Conservation (phyloP, 2,797 vertebrate species). For the Mionectes olivaceus region DNA sequence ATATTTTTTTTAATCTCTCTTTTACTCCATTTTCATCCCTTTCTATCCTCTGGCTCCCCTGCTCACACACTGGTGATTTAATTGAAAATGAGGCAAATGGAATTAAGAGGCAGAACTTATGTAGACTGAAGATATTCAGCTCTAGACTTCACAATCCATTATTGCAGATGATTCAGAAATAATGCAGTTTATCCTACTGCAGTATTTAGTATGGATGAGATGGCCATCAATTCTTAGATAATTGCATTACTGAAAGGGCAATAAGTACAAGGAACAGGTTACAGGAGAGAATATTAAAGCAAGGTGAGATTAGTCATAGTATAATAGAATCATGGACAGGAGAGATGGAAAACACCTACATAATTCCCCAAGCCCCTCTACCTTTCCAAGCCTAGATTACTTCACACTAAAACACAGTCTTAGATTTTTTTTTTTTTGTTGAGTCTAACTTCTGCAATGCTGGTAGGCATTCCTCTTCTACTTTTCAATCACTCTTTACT, state of each 20-base stretch:
- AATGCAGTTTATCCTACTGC: slow-evolving; percentile 17
- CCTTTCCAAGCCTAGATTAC: not conserved
- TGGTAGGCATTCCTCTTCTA: not conserved
- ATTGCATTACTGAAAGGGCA: slow-evolving; percentile 28
- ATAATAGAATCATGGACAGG: not conserved
- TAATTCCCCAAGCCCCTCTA: not conserved
- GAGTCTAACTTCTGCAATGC: not conserved
- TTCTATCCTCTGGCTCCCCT: not conserved
- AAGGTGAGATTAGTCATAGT: slow-evolving; percentile 12
- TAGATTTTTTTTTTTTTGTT: not conserved
- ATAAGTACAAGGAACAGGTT: not conserved
- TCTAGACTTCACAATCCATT: slow-evolving; percentile 2
- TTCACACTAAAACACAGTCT: not conserved
- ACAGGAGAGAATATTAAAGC: not conserved
- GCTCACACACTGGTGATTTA: not conserved
- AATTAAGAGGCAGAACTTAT: not conserved
- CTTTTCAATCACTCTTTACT: not conserved
- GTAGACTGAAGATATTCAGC: not conserved
- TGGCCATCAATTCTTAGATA: not conserved
- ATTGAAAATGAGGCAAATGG: slow-evolving; percentile 3
- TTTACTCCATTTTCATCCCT: not conserved
- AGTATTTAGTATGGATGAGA: not conserved
- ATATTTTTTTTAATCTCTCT: not conserved
- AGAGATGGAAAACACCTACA: not conserved
- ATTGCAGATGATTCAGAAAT: slow-evolving; percentile 21